Evolutionary conservation across 2,113 vertebrate species (phyloP).

Genomic region (Albula goreensis): DNA sequence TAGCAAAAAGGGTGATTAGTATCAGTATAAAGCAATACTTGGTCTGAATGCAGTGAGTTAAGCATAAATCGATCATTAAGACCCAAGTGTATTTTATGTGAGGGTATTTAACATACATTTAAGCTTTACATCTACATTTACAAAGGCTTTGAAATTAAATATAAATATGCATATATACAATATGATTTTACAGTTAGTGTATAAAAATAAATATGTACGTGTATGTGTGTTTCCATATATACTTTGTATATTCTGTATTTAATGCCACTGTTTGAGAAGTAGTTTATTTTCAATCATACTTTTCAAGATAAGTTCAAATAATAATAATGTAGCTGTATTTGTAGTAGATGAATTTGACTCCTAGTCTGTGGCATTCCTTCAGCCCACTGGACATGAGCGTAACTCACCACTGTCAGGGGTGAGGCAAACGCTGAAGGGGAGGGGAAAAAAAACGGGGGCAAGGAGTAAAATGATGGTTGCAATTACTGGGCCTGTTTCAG

Average conservation of each 20-base stretch:
- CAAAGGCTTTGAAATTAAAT: too few relatives aligned
- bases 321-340: background rate
- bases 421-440: background rate
- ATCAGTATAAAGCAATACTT: background rate
- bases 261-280: too few relatives aligned
- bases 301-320: too few relatives aligned
- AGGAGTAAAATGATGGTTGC: constrained; percentile 46
- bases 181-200: too few relatives aligned
- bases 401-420: background rate
- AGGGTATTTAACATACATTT: too few relatives aligned
- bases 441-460: background rate
- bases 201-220: too few relatives aligned
- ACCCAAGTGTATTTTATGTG: background rate
- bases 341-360: background rate
- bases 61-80: background rate
- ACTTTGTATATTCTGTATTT: too few relatives aligned
- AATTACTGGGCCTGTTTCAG: constrained; percentile 48
- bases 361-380: background rate
- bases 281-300: too few relatives aligned
- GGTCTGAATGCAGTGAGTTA: background rate
- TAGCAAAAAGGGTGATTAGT: background rate
- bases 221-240: too few relatives aligned
- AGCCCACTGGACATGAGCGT: background rate
- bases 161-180: too few relatives aligned
- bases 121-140: too few relatives aligned